phyloP scores from a whole-genome alignment of 2,888 invertebrate species.

The Trachelus stipa region DNA sequence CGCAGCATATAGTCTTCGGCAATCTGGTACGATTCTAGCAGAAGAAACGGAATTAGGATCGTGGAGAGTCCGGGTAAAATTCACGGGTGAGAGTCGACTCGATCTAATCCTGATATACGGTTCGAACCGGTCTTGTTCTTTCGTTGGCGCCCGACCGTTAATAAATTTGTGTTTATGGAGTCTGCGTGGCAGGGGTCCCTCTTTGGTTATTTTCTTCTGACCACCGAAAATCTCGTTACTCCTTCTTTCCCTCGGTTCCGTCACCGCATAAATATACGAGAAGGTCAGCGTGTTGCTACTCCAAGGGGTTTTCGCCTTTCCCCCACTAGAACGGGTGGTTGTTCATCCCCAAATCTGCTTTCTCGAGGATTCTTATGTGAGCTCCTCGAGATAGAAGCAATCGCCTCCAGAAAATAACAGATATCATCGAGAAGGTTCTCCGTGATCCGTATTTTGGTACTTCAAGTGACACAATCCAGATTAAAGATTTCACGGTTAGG shows the following conservation, averaged over 20 bases:
- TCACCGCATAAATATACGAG: constrained; percentile 5
- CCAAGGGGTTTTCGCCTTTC: no score
- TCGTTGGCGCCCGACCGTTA: constrained; percentile 42
- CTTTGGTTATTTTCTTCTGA: constrained; percentile 32
- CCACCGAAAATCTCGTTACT: constrained; percentile 21
- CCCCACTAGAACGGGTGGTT: no score
- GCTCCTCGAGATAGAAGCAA: not conserved
- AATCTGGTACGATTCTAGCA: no score
- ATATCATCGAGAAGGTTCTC: constrained; percentile 2
- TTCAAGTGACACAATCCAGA: constrained; percentile 9
- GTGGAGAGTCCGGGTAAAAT: constrained; percentile 15
- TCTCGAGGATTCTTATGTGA: not conserved
- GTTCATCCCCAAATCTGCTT: no score
- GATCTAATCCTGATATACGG: constrained; percentile 10
- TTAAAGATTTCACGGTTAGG: not conserved
- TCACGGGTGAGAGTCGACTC: not conserved
- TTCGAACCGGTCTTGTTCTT: constrained; percentile 26
- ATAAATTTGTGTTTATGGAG: constrained; percentile 58
- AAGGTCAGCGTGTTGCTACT: not conserved
- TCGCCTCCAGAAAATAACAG: not conserved
- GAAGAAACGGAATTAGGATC: constrained; percentile 3
- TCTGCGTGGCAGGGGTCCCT: constrained; percentile 30
- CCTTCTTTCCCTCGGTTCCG: constrained; percentile 7
- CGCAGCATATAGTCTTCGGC: no score
- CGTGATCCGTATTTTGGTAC: constrained; percentile 16